phyloP scores from a whole-genome alignment of 2,113 vertebrate genomes.

The Vicugna pacos region DNA sequence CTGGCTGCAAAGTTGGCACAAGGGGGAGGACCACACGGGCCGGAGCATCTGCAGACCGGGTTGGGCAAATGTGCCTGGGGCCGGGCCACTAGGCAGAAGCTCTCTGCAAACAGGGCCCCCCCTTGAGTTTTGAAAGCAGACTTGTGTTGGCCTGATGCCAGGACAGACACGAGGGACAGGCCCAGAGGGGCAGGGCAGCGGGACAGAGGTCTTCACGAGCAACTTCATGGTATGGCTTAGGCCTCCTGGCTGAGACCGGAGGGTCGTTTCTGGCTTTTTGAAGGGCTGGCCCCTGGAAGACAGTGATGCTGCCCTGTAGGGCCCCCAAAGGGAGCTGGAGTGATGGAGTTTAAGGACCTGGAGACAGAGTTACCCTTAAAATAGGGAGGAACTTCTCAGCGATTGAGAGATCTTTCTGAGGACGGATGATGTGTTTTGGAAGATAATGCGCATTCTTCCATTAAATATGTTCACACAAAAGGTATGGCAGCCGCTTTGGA shows the following conservation, averaged over 20 bases:
- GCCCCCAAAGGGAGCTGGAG: neutral
- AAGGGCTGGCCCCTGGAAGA: neutral
- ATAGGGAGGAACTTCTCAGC: neutral
- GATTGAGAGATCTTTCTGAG: neutral
- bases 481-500: neutral
- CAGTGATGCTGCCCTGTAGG: rapidly evolving
- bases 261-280: neutral
- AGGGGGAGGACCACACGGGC: neutral
- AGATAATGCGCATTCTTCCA: neutral
- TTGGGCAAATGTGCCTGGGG: neutral
- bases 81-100: neutral
- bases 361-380: neutral
- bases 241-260: neutral
- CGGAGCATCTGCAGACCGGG: neutral
- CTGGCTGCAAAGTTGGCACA: neutral
- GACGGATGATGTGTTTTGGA: neutral
- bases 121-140: neutral
- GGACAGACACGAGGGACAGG: rapidly evolving
- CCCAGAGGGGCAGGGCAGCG: neutral
- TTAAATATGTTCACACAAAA: neutral
- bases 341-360: neutral
- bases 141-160: neutral
- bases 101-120: neutral
- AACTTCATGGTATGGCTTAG: neutral
- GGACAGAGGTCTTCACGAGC: neutral